These are phyloP conservation scores for Castor canadensis DNA, from an alignment of 2,113 vertebrate species.

Conservation along the genomic window DNA sequence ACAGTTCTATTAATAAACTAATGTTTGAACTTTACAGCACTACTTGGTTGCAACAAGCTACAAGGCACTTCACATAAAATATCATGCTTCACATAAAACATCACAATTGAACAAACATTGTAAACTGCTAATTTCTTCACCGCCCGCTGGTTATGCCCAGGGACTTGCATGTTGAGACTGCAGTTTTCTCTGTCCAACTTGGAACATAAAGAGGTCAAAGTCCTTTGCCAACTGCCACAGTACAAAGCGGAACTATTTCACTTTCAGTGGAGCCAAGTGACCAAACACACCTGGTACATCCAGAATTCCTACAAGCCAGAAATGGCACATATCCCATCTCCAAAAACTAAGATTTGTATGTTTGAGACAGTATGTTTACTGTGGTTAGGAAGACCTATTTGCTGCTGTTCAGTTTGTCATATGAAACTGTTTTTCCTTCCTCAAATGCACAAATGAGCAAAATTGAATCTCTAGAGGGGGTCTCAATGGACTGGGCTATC, in stretches of 20 bases:
- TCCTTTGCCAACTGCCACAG: slow-evolving; percentile 65
- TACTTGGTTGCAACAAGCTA: slow-evolving; percentile 24
- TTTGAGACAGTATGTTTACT: slow-evolving; percentile 22
- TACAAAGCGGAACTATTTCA: slow-evolving; percentile 58
- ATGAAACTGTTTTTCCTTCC: slow-evolving; percentile 26
- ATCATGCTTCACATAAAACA: not conserved
- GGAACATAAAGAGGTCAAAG: slow-evolving; percentile 73
- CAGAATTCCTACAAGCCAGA: slow-evolving; percentile 54
- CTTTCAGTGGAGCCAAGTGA: not conserved
- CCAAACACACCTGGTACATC: slow-evolving; percentile 54
- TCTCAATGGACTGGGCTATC: slow-evolving; percentile 25
- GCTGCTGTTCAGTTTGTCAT: not conserved
- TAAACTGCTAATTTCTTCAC: not conserved
- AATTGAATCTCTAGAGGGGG: not conserved
- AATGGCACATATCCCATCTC: not conserved
- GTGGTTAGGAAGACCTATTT: slow-evolving; percentile 17
- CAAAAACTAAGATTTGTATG: not conserved
- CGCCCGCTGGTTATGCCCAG: not conserved
- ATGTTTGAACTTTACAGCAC: slow-evolving; percentile 61
- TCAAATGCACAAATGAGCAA: slow-evolving; percentile 10
- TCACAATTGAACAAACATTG: not conserved
- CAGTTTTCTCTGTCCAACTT: slow-evolving; percentile 38
- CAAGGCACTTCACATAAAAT: slow-evolving; percentile 1
- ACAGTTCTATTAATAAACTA: slow-evolving; percentile 77
- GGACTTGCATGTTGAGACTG: not conserved